phyloP scores from a whole-genome alignment of 2,797 vertebrate genomes.

The Varecia variegata region DNA sequence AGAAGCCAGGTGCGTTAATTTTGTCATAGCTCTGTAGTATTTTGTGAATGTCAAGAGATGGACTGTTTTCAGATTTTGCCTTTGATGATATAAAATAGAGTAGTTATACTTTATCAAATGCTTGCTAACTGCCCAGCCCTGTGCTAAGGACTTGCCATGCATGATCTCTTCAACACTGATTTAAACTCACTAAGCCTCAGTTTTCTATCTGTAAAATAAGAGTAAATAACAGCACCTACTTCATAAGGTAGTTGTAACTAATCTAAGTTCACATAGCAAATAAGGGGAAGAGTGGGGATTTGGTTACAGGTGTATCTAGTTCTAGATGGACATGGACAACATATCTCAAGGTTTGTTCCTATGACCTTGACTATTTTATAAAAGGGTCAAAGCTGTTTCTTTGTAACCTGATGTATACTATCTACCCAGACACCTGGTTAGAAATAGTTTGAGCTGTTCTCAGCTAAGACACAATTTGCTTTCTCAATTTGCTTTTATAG shows the following conservation, averaged over 20 bases:
- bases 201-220: not conserved
- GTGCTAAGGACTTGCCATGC: not conserved
- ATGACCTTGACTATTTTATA: not conserved
- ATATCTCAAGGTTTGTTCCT: not conserved
- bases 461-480: not conserved
- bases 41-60: not conserved
- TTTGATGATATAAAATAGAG: not conserved
- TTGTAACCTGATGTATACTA: not conserved
- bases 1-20: not conserved
- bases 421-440: conserved; percentile 4
- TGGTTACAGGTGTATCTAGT: too few species aligned
- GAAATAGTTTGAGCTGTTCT: not conserved
- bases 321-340: too few species aligned
- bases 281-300: not conserved
- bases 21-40: not conserved
- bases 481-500: not conserved
- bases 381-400: conserved; percentile 27
- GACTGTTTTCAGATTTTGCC: not conserved
- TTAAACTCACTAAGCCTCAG: not conserved
- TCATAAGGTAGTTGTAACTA: not conserved
- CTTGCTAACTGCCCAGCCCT: not conserved
- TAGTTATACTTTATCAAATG: not conserved
- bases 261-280: not conserved
- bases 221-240: not conserved
- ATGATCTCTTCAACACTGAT: not conserved